Base-by-base conservation (phyloP, 2,113 vertebrate species). In the Tylochromis polylepis region DNA sequence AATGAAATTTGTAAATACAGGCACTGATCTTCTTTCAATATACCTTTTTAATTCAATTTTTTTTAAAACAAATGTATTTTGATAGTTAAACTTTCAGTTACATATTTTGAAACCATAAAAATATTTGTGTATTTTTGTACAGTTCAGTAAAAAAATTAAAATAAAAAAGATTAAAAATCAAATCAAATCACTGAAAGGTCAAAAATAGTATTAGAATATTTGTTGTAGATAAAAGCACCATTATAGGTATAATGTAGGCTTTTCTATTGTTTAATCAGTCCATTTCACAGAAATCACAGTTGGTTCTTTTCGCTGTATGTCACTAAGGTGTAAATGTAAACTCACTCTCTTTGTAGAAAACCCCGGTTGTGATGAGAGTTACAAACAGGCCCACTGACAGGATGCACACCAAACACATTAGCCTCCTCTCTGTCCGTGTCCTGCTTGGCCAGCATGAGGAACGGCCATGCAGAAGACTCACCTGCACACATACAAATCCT, bases 321-420 rank as follows among this genome's bases (percentile, higher is more conserved):
- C 27, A 11, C 27, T 15, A 8, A 77, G 1, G 18, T 14, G 46
- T 53, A 2, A 77, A 58, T 3, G 65, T 2, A 3, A 10, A 97
- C 98, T 98, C 95, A 99, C 98, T 93, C 86, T 95, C 94, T 90
- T 72, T 95, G 94, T 98, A 98, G 94, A 97, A 97, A 84, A 98
- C 72, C 22, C 96, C 89, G 24, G 98, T 93, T 0, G 95, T 95
- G 58, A 97, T 91, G 82, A 98, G 79, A 36, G 96, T 97, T 2
- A 97, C 92, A 8, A 96, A 87, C 46, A 99, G 88, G 46, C 96
- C 94, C 0, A 91, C 75, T 0, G 78, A 95, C 79, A 98, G 91
- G 6, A 96, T 11, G 0, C 86, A 96, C 87, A 96, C 93, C 62
- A 97, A 24, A 11, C 96, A 87, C 87, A 97, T 55, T 8, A 99